Percentiles rank a stretch among this genome's conserved stretches.
Evolutionary conservation across 2,888 invertebrate species (phyloP).

Genomic region (Chloromyia formosa): DNA sequence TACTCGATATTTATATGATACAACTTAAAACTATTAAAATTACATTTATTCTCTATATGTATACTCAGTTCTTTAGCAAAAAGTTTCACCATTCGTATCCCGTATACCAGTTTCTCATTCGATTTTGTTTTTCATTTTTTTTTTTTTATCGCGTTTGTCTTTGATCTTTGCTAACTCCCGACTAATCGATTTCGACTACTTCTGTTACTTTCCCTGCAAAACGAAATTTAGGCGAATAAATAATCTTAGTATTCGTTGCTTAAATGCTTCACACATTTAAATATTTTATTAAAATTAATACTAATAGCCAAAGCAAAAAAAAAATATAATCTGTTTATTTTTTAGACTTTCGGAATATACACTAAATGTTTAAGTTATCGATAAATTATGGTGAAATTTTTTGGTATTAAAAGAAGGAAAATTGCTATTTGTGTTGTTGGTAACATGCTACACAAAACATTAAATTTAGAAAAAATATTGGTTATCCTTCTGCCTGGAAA

Average conservation of each 20-base stretch:
- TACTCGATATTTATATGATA: background rate
- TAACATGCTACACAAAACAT: no score
- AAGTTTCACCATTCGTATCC: constrained; percentile 12
- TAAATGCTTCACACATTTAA: background rate
- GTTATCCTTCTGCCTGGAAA: no score
- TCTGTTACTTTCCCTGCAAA: constrained; percentile 43
- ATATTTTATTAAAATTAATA: constrained; percentile 6
- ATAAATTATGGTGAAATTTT: constrained; percentile 6
- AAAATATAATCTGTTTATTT: background rate
- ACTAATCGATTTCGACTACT: constrained; percentile 46
- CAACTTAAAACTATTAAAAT: background rate
- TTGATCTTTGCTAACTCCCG: constrained; percentile 36
- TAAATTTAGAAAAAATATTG: no score
- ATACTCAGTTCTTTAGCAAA: background rate
- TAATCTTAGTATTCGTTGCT: background rate
- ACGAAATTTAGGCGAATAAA: background rate
- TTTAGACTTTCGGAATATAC: background rate
- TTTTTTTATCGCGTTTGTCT: constrained; percentile 45
- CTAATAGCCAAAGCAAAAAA: background rate
- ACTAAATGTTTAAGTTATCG: background rate
- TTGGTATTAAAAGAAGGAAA: background rate
- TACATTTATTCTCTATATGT: background rate
- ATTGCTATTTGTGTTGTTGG: no score
- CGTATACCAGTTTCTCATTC: background rate
- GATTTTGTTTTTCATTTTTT: background rate